Percentiles rank a stretch among this genome's conserved stretches.
phyloP scores from a whole-genome alignment of 2,113 vertebrate species.

The Odontesthes bonariensis region DNA sequence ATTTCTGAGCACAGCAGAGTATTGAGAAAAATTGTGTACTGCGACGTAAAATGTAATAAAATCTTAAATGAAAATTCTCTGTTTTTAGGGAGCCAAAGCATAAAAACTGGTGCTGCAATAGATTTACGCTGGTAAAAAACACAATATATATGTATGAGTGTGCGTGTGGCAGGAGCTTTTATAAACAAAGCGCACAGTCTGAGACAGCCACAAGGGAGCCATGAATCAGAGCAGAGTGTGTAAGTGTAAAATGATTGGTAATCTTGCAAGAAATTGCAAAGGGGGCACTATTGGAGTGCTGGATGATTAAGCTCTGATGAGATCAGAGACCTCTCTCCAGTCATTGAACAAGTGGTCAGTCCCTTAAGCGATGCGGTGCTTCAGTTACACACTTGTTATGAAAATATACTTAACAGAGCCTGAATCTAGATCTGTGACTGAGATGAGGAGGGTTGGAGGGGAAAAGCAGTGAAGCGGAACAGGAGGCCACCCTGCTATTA shows the following conservation, averaged over 20 bases:
- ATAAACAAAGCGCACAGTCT: conserved; percentile 18
- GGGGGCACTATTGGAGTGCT: conserved; percentile 23
- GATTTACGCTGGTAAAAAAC: conserved; percentile 23
- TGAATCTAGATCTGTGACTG: conserved; percentile 6
- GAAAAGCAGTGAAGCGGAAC: conserved; percentile 22
- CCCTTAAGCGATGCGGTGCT: conserved; percentile 23
- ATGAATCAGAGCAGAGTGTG: conserved; percentile 31
- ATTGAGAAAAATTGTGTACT: neutral
- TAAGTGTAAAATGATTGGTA: conserved; percentile 56
- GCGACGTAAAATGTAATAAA: conserved; percentile 29
- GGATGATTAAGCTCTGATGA: conserved; percentile 70
- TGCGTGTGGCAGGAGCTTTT: conserved; percentile 15
- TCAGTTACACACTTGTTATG: conserved; percentile 20
- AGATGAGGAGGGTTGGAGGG: conserved; percentile 23
- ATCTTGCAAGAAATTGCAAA: conserved; percentile 65
- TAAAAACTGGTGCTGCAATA: neutral
- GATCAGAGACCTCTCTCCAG: conserved; percentile 61
- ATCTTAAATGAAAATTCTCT: conserved; percentile 21
- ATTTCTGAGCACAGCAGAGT: conserved; percentile 11
- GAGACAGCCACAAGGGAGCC: conserved; percentile 25
- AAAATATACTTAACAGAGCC: conserved; percentile 45
- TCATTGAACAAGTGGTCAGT: conserved; percentile 49
- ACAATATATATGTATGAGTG: conserved; percentile 20
- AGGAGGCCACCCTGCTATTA: conserved; percentile 56
- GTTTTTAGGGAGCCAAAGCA: conserved; percentile 8